A percentile compares a stretch with the other conserved stretches of the same genome.
These are phyloP conservation scores for Octopus sinensis DNA, from an alignment of 1,140 invertebrate genomes.

Conservation along the genomic window DNA sequence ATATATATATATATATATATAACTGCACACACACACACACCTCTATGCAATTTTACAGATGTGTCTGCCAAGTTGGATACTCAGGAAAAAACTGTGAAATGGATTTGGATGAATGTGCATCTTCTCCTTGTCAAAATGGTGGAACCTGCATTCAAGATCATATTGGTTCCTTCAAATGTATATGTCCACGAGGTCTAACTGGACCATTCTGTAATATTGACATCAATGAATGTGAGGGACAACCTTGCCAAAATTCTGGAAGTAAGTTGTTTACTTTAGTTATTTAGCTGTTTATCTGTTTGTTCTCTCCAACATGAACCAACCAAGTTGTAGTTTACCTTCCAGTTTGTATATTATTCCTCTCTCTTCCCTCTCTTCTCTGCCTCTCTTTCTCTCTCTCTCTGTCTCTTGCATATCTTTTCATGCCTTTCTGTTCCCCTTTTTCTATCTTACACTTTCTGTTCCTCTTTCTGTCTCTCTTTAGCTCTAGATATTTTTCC, in stretches of 20 bases:
- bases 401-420: background rate
- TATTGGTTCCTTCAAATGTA: slow-evolving; percentile 39
- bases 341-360: no score
- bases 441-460: no score
- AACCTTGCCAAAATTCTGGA: slow-evolving; percentile 32
- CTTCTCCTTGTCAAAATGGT: slow-evolving; percentile 42
- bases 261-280: no score
- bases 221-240: slow-evolving; percentile 35
- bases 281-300: no score
- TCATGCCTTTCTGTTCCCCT: background rate
- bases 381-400: background rate
- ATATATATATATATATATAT: no score
- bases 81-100: slow-evolving; percentile 34
- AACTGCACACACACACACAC: background rate
- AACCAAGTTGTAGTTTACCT: no score
- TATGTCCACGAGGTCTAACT: slow-evolving; percentile 34
- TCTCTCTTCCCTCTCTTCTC: no score
- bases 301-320: no score
- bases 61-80: slow-evolving; percentile 29
- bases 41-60: slow-evolving; percentile 17
- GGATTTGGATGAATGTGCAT: slow-evolving; percentile 41
- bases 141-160: slow-evolving; percentile 46
- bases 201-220: slow-evolving; percentile 45
- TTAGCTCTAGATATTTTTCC: no score
- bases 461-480: no score